Base-by-base conservation (phyloP, 2,888 invertebrate species). In the Nephrotoma appendiculata region DNA sequence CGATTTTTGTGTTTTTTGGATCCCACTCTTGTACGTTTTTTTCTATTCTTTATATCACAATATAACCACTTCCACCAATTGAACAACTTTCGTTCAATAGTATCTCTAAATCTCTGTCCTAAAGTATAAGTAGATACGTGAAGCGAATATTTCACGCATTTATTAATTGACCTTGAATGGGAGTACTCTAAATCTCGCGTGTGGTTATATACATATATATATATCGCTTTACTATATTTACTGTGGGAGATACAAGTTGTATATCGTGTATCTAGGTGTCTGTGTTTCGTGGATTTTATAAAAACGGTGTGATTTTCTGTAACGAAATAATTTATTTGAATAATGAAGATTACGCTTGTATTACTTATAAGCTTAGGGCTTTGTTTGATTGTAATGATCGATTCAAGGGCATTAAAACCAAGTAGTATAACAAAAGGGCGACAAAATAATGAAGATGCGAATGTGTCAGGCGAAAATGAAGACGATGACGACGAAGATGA, bases 61-160 rank as follows among this genome's bases (percentile, higher is more conserved):
- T 41, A 83, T n/a, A 48, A 48, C 41, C 5, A 42, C n/a, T 84
- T 84, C 84, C 84, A 84, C 84, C 42, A 41, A 42, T 43, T 42
- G 84, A 84, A 15, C 84, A 84, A 84, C 84, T 84, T 84, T 84
- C 84, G 41, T 42, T n/a, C n/a, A 11, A 31, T 31, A 2, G 31
- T 15, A 52, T 52, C n/a, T 52, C 11, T 15, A 52, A 15, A 15
- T 52, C 15, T 52, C 5, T 0, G 52, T 52, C 52, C n/a, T 52
- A 71, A 71, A 71, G 84, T 84, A 84, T 84, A 84, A 84, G 84
- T 84, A 84, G 84, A 41, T n/a, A 84, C 84, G 84, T 84, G 84
- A 84, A 42, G 42, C 9, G 84, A 84, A 42, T 84, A 42, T 84
- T n/a, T 84, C 43, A 84, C 84, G 84, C 42, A 84, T 42, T 84